These are phyloP conservation scores for Cryptocephalus moraei DNA, from an alignment of 2,888 invertebrate species.

Conservation along the genomic window DNA sequence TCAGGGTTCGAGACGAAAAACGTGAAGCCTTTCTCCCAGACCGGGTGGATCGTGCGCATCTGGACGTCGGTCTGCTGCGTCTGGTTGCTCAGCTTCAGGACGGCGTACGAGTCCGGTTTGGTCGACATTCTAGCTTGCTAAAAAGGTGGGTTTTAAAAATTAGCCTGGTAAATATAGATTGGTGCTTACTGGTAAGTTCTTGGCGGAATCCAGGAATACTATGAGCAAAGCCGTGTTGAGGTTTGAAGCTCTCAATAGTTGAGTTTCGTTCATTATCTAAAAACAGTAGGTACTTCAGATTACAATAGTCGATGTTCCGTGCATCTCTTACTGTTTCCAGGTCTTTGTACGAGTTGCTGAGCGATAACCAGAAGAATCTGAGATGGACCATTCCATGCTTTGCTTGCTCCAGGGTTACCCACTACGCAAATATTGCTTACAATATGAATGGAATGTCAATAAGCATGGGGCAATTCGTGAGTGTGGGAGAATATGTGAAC, in stretches of 20 bases:
- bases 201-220: constrained; percentile 87
- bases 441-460: too few relatives aligned
- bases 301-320: constrained; percentile 6
- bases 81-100: constrained; percentile 68
- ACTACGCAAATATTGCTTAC: constrained; percentile 43
- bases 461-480: too few relatives aligned
- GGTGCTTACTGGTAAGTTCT: constrained; percentile 73
- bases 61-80: constrained; percentile 62
- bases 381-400: constrained; percentile 91
- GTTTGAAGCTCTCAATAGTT: constrained; percentile 60
- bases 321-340: constrained; percentile 57
- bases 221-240: constrained; percentile 71
- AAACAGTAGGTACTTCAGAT: too few relatives aligned
- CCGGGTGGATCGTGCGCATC: constrained; percentile 78
- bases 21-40: constrained; percentile 91
- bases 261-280: constrained; percentile 65
- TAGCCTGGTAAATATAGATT: background rate
- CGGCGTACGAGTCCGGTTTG: constrained; percentile 77
- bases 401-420: constrained; percentile 90
- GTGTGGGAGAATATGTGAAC: too few relatives aligned
- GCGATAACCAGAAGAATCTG: constrained; percentile 78
- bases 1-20: constrained; percentile 89
- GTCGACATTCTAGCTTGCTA: constrained; percentile 58
- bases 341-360: constrained; percentile 61
- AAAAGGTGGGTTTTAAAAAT: constrained; percentile 6